phyloP scores from a whole-genome alignment of 2,797 vertebrate species.

The Leptatherina wallacei region DNA sequence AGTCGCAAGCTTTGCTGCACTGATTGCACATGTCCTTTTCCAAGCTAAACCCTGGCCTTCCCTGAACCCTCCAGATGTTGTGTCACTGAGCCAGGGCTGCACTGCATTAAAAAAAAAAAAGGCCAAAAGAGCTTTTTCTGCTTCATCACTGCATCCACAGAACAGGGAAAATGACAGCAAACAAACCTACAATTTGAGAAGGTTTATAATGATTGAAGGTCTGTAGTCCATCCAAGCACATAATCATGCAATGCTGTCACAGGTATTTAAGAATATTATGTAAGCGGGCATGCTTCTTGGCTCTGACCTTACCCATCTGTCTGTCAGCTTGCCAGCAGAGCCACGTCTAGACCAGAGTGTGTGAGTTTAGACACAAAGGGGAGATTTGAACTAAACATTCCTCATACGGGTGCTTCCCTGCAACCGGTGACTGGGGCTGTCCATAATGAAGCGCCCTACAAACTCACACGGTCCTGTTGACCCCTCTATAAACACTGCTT shows the following conservation, averaged over 20 bases:
- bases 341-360: constrained; percentile 48
- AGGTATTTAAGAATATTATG: constrained; percentile 15
- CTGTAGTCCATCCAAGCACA: neutral
- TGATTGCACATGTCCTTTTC: constrained; percentile 43
- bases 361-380: constrained; percentile 52
- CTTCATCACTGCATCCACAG: constrained; percentile 14
- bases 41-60: constrained; percentile 30
- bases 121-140: constrained; percentile 38
- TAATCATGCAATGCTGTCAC: neutral
- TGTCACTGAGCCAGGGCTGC: constrained; percentile 6
- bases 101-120: neutral
- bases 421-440: constrained; percentile 36
- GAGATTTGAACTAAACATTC: constrained; percentile 58
- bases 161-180: neutral
- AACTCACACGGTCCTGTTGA: constrained; percentile 57
- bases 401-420: constrained; percentile 56
- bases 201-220: neutral
- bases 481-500: constrained; percentile 52
- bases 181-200: neutral
- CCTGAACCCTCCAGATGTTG: constrained; percentile 59
- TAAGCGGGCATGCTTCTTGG: constrained; percentile 16
- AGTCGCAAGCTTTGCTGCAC: constrained; percentile 28
- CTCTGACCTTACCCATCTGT: constrained; percentile 6
- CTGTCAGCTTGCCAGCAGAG: constrained; percentile 25
- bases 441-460: constrained; percentile 55